These are phyloP conservation scores for Limnephilus auricula DNA, from an alignment of 2,888 invertebrate genomes.

Conservation along the genomic window DNA sequence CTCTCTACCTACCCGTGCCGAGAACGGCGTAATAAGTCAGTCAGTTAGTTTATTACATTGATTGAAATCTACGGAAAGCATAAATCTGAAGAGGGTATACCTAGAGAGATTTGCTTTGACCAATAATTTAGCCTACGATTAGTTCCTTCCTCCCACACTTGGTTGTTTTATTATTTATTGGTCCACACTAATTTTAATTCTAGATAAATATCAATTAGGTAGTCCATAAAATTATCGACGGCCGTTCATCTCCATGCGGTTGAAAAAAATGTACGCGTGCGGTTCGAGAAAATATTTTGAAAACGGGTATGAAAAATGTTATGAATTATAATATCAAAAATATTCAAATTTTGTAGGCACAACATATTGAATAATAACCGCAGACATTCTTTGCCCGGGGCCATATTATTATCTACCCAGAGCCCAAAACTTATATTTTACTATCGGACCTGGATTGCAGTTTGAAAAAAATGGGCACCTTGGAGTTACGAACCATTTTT, in stretches of 20 bases:
- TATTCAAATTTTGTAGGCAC: constrained; percentile 2
- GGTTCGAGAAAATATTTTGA: not conserved
- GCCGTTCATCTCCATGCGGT: not conserved
- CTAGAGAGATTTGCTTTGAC: not conserved
- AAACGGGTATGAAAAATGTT: not conserved
- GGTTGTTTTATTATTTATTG: not conserved
- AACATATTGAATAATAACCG: not conserved
- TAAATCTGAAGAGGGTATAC: not conserved
- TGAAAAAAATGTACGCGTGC: not conserved
- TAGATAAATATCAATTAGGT: constrained; percentile 2
- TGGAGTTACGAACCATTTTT: not conserved
- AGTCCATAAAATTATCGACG: constrained; percentile 2
- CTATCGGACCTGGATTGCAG: not conserved
- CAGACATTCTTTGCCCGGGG: not conserved
- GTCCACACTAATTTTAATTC: not conserved
- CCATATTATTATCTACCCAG: not conserved
- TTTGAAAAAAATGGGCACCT: not conserved
- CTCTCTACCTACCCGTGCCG: too few relatives aligned
- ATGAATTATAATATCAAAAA: not conserved
- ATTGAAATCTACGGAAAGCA: not conserved
- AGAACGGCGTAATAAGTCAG: too few relatives aligned
- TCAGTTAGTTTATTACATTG: too few relatives aligned
- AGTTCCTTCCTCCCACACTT: not conserved
- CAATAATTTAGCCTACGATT: not conserved
- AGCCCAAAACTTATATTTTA: not conserved